A percentile compares a stretch with the other conserved stretches of the same genome.
These are phyloP conservation scores for Drosophila subsilvestris DNA, from an alignment of 2,888 invertebrate species.

Conservation along the genomic window DNA sequence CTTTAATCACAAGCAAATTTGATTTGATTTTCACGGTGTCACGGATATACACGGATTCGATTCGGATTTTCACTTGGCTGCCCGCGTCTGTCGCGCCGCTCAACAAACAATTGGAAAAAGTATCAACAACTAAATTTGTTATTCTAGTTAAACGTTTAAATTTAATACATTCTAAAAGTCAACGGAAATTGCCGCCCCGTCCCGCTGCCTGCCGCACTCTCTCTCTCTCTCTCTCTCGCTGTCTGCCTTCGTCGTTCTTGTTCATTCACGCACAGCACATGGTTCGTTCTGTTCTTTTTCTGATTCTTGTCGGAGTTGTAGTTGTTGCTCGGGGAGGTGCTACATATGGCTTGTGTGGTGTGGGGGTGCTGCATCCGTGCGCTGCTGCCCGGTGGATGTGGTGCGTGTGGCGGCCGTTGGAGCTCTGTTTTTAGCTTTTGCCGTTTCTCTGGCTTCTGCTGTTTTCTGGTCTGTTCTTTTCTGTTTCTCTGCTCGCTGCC, in stretches of 20 bases:
- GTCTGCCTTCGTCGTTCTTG: conserved; percentile 25
- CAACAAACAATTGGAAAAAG: conserved; percentile 79
- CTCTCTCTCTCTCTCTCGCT: conserved; percentile 22
- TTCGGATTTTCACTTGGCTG: conserved; percentile 29
- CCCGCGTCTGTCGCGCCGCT: conserved; percentile 46
- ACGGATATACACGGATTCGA: conserved; percentile 12
- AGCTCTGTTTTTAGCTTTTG: conserved; percentile 3
- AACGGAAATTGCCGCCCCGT: conserved; percentile 73
- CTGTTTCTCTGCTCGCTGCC: neutral
- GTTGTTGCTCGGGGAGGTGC: conserved; percentile 35
- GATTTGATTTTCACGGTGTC: conserved; percentile 49
- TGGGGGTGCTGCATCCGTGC: conserved; percentile 4
- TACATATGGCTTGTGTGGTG: conserved; percentile 34
- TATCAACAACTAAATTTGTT: conserved; percentile 81
- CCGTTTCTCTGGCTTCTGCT: conserved; percentile 3
- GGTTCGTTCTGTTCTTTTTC: conserved; percentile 28
- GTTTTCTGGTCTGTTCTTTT: neutral
- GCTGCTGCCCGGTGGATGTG: conserved; percentile 8
- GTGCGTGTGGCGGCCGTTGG: conserved; percentile 34
- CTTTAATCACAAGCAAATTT: conserved; percentile 79
- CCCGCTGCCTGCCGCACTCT: conserved; percentile 33
- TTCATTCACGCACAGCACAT: conserved; percentile 31
- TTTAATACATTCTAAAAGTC: conserved; percentile 75
- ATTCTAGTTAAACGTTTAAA: conserved; percentile 78
- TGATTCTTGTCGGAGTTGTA: conserved; percentile 37